phyloP scores from a whole-genome alignment of 1,140 invertebrate genomes.

The Caenorhabditis latens region DNA sequence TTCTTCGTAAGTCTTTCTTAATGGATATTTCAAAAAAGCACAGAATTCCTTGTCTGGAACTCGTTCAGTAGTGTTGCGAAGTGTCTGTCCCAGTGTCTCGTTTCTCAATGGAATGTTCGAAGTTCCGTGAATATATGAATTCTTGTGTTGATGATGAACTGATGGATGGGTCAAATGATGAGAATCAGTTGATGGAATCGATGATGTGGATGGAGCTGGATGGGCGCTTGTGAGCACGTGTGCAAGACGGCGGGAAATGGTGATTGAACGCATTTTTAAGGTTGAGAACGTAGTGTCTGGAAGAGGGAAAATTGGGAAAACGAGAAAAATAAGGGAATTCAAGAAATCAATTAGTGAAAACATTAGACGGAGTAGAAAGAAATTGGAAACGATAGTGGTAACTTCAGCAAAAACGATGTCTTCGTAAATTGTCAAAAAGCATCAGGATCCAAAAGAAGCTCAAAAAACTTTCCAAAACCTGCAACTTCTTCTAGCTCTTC shows the following conservation, averaged over 20 bases:
- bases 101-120: slow-evolving; percentile 41
- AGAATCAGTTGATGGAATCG: slow-evolving; percentile 10
- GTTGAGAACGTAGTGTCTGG: background rate
- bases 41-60: slow-evolving; percentile 50
- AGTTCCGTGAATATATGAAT: slow-evolving; percentile 25
- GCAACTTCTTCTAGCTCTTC: too few relatives aligned
- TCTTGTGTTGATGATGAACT: slow-evolving; percentile 37
- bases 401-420: too few relatives aligned
- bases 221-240: slow-evolving; percentile 5
- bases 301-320: background rate
- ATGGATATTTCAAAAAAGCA: slow-evolving; percentile 31
- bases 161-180: slow-evolving; percentile 44
- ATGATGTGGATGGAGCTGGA: background rate
- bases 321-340: background rate
- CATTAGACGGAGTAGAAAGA: too few relatives aligned
- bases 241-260: background rate
- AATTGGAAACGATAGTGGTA: too few relatives aligned
- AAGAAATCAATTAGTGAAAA: background rate
- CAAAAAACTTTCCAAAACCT: too few relatives aligned
- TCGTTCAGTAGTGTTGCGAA: slow-evolving; percentile 10
- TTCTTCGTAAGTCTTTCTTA: slow-evolving; percentile 39
- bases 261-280: slow-evolving; percentile 16
- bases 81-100: slow-evolving; percentile 34
- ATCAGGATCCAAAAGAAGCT: too few relatives aligned
- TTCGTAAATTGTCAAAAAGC: too few relatives aligned